Evolutionary conservation across 1,140 invertebrate species (phyloP).

Genomic region (Tetraneura akinire): DNA sequence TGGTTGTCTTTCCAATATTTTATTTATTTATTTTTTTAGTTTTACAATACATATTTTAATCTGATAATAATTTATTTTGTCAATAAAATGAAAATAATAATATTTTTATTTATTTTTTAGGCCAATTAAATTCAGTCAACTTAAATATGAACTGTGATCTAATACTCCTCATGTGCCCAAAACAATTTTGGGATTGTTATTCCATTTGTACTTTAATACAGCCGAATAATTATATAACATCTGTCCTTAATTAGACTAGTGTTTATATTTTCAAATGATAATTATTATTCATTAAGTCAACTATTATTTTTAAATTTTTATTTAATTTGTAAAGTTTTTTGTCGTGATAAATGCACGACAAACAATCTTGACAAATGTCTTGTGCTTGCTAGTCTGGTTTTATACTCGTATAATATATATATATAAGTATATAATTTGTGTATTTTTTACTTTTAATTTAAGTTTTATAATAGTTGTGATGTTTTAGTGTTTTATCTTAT

Average conservation of each 20-base stretch:
- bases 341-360: background rate
- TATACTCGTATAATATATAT: slow-evolving; percentile 24
- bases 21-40: too few species aligned
- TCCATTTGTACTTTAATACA: slow-evolving; percentile 14
- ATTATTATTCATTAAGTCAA: slow-evolving; percentile 25
- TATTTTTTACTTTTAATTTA: slow-evolving; percentile 1
- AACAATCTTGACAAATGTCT: slow-evolving; percentile 8
- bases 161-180: slow-evolving; percentile 2
- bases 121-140: slow-evolving; percentile 18
- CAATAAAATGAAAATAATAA: background rate
- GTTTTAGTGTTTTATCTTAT: background rate
- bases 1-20: too few species aligned
- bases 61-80: background rate
- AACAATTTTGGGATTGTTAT: slow-evolving; percentile 9
- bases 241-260: slow-evolving; percentile 17
- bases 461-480: slow-evolving; percentile 11
- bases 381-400: slow-evolving; percentile 39
- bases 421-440: background rate
- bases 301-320: slow-evolving; percentile 43
- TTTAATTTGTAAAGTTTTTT: slow-evolving; percentile 22
- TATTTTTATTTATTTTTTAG: slow-evolving; percentile 16
- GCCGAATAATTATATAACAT: background rate
- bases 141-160: slow-evolving; percentile 10
- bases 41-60: too few species aligned
- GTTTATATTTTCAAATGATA: slow-evolving; percentile 9